A percentile compares a stretch with the other conserved stretches of the same genome.
Conservation (phyloP, 2,797 vertebrate species). For the Aldrovandia affinis region DNA sequence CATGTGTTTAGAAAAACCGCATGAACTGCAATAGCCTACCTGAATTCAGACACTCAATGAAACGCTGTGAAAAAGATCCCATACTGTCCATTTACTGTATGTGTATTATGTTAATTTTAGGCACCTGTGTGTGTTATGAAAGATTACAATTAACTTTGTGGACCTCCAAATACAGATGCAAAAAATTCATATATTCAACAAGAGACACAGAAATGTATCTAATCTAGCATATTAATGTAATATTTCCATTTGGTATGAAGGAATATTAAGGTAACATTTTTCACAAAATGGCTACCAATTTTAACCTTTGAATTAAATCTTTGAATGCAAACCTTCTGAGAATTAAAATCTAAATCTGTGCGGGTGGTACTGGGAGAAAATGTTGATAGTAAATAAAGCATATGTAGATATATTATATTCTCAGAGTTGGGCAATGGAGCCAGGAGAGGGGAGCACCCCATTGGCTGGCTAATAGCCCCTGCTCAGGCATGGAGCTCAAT, state of each 20-base stretch:
- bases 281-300: no score
- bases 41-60: not conserved
- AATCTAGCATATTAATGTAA: not conserved
- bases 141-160: no score
- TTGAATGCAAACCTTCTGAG: no score
- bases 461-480: not conserved
- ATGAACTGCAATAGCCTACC: not conserved
- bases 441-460: conserved; percentile 2
- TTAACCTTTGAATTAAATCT: no score
- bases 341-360: no score
- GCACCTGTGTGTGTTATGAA: not conserved
- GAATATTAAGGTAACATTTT: no score
- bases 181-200: not conserved
- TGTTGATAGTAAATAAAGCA: no score
- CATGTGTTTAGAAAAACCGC: not conserved
- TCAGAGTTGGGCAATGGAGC: not conserved
- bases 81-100: not conserved
- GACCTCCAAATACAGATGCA: not conserved
- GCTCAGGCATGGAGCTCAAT: not conserved
- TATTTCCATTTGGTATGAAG: no score
- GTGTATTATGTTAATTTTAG: not conserved
- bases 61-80: not conserved
- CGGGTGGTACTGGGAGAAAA: no score
- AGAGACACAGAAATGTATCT: not conserved
- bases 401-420: no score